Conservation (phyloP, 2,888 invertebrate genomes). For the Drosophila borborema region DNA sequence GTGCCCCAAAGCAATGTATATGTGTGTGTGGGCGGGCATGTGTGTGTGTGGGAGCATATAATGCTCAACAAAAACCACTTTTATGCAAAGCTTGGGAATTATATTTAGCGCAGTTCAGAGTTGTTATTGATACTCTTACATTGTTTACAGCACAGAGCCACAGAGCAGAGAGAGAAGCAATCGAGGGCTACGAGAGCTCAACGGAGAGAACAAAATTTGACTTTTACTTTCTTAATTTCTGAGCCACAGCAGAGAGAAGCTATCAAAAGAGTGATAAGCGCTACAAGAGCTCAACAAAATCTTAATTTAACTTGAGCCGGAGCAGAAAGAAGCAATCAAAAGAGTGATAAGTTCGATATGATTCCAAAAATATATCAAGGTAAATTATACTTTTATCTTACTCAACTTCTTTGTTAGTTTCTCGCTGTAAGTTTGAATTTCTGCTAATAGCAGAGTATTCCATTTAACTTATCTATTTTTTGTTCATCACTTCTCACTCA, state of each 20-base stretch:
- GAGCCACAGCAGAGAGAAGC: slow-evolving; percentile 3
- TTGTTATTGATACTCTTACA: not conserved
- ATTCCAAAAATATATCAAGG: too few species aligned
- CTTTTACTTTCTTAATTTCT: not conserved
- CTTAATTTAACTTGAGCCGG: not conserved
- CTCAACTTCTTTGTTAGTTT: not conserved
- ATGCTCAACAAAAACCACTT: slow-evolving; percentile 34
- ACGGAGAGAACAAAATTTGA: not conserved
- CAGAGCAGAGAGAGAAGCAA: slow-evolving; percentile 3
- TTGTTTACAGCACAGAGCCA: not conserved
- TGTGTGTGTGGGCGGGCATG: not conserved
- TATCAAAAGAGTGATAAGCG: not conserved
- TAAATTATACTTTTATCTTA: too few species aligned
- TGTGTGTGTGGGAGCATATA: not conserved
- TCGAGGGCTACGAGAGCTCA: too few species aligned
- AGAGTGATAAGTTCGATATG: not conserved
- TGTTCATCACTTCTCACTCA: not conserved
- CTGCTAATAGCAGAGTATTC: not conserved
- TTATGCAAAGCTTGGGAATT: slow-evolving; percentile 42
- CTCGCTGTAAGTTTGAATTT: not conserved
- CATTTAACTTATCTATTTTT: not conserved
- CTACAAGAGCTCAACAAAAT: too few species aligned
- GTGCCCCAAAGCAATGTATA: slow-evolving; percentile 5
- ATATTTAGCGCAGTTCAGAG: slow-evolving; percentile 21
- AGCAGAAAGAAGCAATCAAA: not conserved